Conservation (phyloP, 2,888 invertebrate genomes). For the Plusia festucae region DNA sequence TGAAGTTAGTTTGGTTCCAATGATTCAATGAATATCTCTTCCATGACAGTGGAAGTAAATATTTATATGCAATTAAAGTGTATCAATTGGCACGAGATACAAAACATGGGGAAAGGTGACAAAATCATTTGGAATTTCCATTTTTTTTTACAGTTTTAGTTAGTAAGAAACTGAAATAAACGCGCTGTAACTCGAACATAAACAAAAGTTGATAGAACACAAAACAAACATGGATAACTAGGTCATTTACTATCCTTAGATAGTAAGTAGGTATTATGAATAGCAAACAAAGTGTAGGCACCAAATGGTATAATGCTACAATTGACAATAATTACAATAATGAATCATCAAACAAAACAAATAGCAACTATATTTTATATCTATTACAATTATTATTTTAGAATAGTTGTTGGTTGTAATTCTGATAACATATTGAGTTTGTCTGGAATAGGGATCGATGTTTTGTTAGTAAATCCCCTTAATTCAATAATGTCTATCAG, state of each 20-base stretch:
- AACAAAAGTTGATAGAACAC: constrained; percentile 36
- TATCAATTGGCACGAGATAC: constrained; percentile 65
- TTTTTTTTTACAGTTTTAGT: constrained; percentile 42
- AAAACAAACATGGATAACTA: constrained; percentile 61
- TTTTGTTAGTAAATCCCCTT: constrained; percentile 24
- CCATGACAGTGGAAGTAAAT: constrained; percentile 70
- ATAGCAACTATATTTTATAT: constrained; percentile 39
- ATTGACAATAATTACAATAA: constrained; percentile 51
- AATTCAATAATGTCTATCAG: constrained; percentile 47
- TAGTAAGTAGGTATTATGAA: constrained; percentile 52
- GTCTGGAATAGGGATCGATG: constrained; percentile 10
- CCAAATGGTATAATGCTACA: constrained; percentile 47
- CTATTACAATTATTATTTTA: constrained; percentile 49
- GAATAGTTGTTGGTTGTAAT: constrained; percentile 16
- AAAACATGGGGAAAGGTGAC: constrained; percentile 49
- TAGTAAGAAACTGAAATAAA: constrained; percentile 29
- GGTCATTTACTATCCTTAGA: constrained; percentile 64
- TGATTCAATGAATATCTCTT: constrained; percentile 83
- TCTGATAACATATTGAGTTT: constrained; percentile 23
- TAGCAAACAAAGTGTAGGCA: constrained; percentile 58
- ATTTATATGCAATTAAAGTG: constrained; percentile 58
- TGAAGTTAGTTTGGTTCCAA: constrained; percentile 65
- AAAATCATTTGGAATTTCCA: constrained; percentile 53
- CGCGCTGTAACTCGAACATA: constrained; percentile 13
- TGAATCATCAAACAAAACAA: constrained; percentile 59